Percentiles rank a stretch among this genome's conserved stretches.
Conservation (phyloP, 2,888 invertebrate species). For the Harpagoxenus sublaevis region DNA sequence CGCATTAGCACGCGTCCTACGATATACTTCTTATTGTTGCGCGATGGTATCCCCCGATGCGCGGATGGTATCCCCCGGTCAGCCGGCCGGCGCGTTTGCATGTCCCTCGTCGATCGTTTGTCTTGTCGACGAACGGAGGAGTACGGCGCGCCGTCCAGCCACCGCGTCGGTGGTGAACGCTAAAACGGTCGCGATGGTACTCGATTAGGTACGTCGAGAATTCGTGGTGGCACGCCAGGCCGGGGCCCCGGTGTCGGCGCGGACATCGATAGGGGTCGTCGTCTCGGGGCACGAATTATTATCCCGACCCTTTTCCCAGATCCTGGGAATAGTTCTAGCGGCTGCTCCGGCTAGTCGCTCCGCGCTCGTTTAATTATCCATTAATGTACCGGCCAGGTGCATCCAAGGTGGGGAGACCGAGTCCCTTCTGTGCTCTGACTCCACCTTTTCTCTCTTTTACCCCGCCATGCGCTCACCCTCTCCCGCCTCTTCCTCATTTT, state of each 20-base stretch:
- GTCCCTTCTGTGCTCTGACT: not conserved
- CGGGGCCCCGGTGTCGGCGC: constrained; percentile 15
- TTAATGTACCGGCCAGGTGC: constrained; percentile 64
- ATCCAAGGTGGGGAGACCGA: constrained; percentile 7
- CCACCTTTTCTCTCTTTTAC: constrained; percentile 3
- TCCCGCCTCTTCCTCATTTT: not conserved
- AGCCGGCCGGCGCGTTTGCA: constrained; percentile 75
- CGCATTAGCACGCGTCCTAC: constrained; percentile 82
- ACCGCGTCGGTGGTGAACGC: constrained; percentile 49
- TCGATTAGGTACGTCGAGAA: constrained; percentile 71
- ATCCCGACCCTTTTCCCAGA: constrained; percentile 66
- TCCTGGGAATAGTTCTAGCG: constrained; percentile 69
- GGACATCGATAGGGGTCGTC: constrained; percentile 37
- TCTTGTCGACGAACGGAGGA: constrained; percentile 71
- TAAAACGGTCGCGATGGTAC: constrained; percentile 37
- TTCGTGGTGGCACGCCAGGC: constrained; percentile 72
- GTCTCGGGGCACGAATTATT: constrained; percentile 71
- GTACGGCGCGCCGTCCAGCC: constrained; percentile 61
- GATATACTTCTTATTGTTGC: constrained; percentile 81
- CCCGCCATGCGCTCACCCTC: not conserved
- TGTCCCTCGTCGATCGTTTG: constrained; percentile 78
- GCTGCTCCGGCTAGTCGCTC: constrained; percentile 52
- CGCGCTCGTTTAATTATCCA: constrained; percentile 69
- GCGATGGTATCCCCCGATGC: constrained; percentile 74
- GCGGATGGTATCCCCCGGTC: constrained; percentile 1